Conservation (phyloP, 2,888 invertebrate species). For the Drosophila ezoana region DNA sequence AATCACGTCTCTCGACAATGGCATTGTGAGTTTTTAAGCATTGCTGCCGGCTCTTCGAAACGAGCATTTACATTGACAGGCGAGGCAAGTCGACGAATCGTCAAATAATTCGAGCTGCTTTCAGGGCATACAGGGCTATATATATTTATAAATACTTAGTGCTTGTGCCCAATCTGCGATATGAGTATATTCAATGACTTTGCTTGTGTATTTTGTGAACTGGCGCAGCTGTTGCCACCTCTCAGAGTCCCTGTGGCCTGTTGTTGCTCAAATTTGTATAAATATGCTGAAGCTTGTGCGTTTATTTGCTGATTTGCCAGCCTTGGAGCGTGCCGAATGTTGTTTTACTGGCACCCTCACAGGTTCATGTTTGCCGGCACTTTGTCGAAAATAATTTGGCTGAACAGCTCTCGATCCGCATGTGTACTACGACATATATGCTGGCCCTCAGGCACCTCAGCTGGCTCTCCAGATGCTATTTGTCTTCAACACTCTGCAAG, state of each 20-base stretch:
- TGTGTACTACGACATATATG: slow-evolving; percentile 18
- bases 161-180: slow-evolving; percentile 29
- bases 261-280: slow-evolving; percentile 62
- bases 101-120: slow-evolving; percentile 43
- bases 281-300: slow-evolving; percentile 58
- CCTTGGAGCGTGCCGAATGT: slow-evolving; percentile 73
- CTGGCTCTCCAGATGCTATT: slow-evolving; percentile 57
- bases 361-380: slow-evolving; percentile 38
- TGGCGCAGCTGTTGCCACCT: slow-evolving; percentile 59
- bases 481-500: slow-evolving; percentile 62
- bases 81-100: slow-evolving; percentile 10
- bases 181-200: slow-evolving; percentile 32
- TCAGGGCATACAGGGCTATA: slow-evolving; percentile 17
- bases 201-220: slow-evolving; percentile 41
- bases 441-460: slow-evolving; percentile 52
- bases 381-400: slow-evolving; percentile 74
- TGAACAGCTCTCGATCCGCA: slow-evolving; percentile 53
- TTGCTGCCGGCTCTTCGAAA: slow-evolving; percentile 15
- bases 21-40: slow-evolving; percentile 4
- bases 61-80: slow-evolving; percentile 12
- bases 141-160: slow-evolving; percentile 33
- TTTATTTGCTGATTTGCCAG: slow-evolving; percentile 76
- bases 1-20: slow-evolving; percentile 1
- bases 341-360: slow-evolving; percentile 50
- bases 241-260: slow-evolving; percentile 32